These are phyloP conservation scores for Sphaeramia orbicularis DNA, from an alignment of 2,797 vertebrate species.

Conservation along the genomic window DNA sequence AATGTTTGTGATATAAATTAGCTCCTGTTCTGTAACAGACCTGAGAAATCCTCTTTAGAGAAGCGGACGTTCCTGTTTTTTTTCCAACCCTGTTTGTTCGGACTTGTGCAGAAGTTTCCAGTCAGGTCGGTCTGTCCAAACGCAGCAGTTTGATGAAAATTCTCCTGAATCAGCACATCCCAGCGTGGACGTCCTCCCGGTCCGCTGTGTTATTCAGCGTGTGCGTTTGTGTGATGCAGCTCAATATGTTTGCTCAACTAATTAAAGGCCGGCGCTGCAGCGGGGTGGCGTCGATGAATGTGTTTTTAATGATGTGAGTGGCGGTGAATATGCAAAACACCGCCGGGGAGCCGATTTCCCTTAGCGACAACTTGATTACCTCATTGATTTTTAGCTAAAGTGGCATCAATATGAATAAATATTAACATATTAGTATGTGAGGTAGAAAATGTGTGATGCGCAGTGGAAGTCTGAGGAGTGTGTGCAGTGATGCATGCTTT, in stretches of 20 bases:
- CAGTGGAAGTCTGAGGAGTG: too few species aligned
- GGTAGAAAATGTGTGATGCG: constrained; percentile 42
- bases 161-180: constrained; percentile 78
- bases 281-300: constrained; percentile 80
- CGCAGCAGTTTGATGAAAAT: constrained; percentile 76
- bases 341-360: constrained; percentile 51
- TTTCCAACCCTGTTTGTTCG: too few species aligned
- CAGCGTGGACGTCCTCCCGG: constrained; percentile 26
- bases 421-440: constrained; percentile 74
- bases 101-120: too few species aligned
- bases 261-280: constrained; percentile 81
- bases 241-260: constrained; percentile 86
- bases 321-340: constrained; percentile 84
- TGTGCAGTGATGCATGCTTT: constrained; percentile 42
- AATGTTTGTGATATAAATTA: too few species aligned
- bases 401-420: constrained; percentile 86
- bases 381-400: constrained; percentile 84
- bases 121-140: too few species aligned
- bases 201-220: too few species aligned
- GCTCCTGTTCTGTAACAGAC: too few species aligned
- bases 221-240: constrained; percentile 30
- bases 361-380: constrained; percentile 80
- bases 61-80: too few species aligned
- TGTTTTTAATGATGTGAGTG: constrained; percentile 84
- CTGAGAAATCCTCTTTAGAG: too few species aligned